These are phyloP conservation scores for Tychaedon coryphoeus DNA, from an alignment of 2,113 vertebrate species.

Conservation along the genomic window DNA sequence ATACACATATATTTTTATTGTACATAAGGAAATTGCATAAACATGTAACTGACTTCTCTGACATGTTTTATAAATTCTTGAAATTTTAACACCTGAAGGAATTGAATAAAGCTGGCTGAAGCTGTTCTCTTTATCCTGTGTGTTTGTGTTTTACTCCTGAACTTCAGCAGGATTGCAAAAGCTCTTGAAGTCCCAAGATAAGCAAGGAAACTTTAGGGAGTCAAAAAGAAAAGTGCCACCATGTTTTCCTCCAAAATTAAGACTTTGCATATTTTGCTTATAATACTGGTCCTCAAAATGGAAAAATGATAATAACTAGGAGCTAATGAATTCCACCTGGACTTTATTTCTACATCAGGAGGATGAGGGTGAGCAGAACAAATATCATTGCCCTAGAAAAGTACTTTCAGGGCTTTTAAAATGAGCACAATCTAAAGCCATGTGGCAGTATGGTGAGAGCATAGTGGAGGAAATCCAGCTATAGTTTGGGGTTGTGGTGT, in stretches of 20 bases:
- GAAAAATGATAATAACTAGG: background rate
- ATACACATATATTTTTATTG: background rate
- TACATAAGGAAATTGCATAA: background rate
- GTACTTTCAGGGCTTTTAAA: background rate
- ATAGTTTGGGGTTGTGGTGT: rapidly evolving
- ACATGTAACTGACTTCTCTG: background rate
- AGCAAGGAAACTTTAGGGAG: background rate
- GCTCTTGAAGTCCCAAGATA: background rate
- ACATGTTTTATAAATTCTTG: background rate
- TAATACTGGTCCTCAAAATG: background rate
- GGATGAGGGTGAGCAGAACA: background rate
- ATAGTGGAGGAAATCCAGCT: background rate
- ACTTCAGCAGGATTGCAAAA: background rate
- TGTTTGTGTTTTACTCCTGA: background rate
- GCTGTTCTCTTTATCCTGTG: background rate
- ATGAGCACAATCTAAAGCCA: background rate
- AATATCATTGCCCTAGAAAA: background rate
- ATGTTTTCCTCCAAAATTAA: background rate
- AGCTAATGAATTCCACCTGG: background rate
- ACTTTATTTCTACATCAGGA: background rate
- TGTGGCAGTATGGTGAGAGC: background rate
- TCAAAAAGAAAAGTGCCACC: background rate
- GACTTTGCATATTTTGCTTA: background rate
- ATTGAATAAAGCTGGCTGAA: background rate
- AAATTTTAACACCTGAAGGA: background rate